Evolutionary conservation across 2,888 invertebrate species (phyloP).

Genomic region (Nebria salina): DNA sequence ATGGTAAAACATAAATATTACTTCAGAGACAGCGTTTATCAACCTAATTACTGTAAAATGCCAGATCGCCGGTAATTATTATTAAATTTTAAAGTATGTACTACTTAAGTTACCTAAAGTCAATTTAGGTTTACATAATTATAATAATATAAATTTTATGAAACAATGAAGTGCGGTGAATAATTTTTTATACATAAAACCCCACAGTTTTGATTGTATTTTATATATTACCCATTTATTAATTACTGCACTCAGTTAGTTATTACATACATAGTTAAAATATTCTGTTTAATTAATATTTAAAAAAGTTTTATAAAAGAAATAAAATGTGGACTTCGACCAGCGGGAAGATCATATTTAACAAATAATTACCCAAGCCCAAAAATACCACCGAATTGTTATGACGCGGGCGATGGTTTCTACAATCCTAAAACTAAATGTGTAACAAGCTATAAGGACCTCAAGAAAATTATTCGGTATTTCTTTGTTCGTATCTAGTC

Average conservation of each 20-base stretch:
- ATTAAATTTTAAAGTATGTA: background rate
- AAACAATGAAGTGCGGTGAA: too few species aligned
- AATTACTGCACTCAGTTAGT: too few species aligned
- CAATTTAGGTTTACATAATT: too few species aligned
- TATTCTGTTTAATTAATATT: background rate
- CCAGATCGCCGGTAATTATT: conserved; percentile 69
- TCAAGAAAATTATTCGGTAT: conserved; percentile 54
- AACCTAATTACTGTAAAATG: conserved; percentile 73
- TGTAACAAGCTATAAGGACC: conserved; percentile 61
- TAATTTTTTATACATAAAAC: too few species aligned
- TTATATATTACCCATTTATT: too few species aligned
- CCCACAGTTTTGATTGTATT: too few species aligned
- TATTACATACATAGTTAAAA: background rate
- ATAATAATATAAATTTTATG: too few species aligned
- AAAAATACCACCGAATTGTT: conserved; percentile 70
- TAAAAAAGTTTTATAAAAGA: conserved; percentile 62
- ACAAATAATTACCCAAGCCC: conserved; percentile 70
- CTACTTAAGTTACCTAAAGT: background rate
- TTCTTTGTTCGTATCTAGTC: background rate
- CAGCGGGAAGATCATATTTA: conserved; percentile 71
- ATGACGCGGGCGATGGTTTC: conserved; percentile 80
- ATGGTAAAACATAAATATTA: conserved; percentile 58
- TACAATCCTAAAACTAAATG: conserved; percentile 66
- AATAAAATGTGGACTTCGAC: conserved; percentile 67
- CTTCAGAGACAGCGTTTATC: conserved; percentile 72